phyloP scores from a whole-genome alignment of 2,888 invertebrate species.

The Apotomis capreana region DNA sequence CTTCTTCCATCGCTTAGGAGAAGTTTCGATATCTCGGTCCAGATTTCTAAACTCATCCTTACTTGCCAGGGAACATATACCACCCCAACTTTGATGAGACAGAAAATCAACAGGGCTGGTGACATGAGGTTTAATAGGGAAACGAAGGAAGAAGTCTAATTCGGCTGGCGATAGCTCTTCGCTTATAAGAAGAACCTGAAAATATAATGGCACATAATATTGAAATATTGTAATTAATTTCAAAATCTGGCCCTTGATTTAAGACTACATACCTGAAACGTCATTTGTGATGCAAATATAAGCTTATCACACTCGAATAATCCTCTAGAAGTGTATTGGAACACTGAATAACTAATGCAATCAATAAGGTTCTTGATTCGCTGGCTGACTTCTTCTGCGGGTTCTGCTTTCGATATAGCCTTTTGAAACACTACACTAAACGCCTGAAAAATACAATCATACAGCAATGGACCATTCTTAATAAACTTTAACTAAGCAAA shows the following conservation, averaged over 20 bases:
- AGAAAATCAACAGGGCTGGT: slow-evolving; percentile 97
- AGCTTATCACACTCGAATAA: slow-evolving; percentile 98
- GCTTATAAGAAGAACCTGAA: slow-evolving; percentile 91
- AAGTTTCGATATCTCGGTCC: slow-evolving; percentile 97
- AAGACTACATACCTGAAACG: slow-evolving; percentile 88
- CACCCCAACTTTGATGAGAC: slow-evolving; percentile 96
- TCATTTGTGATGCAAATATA: slow-evolving; percentile 98
- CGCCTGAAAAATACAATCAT: slow-evolving; percentile 83
- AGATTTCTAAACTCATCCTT: slow-evolving; percentile 97
- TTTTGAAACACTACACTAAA: slow-evolving; percentile 99
- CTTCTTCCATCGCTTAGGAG: slow-evolving; percentile 98
- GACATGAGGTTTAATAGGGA: slow-evolving; percentile 95
- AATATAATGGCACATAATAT: too few relatives aligned
- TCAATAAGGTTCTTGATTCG: slow-evolving; percentile 96
- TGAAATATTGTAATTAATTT: too few relatives aligned
- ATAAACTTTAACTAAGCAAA: too few relatives aligned
- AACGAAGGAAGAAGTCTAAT: slow-evolving; percentile 95
- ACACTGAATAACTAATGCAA: slow-evolving; percentile 96
- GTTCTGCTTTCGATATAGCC: slow-evolving; percentile 94
- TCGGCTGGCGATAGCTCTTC: slow-evolving; percentile 93
- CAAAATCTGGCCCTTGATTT: background rate
- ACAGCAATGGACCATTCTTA: background rate
- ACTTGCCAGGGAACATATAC: slow-evolving; percentile 94
- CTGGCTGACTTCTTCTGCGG: slow-evolving; percentile 89
- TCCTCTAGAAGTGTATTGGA: slow-evolving; percentile 96